Conservation (phyloP, 2,113 vertebrate species). For the human region DNA sequence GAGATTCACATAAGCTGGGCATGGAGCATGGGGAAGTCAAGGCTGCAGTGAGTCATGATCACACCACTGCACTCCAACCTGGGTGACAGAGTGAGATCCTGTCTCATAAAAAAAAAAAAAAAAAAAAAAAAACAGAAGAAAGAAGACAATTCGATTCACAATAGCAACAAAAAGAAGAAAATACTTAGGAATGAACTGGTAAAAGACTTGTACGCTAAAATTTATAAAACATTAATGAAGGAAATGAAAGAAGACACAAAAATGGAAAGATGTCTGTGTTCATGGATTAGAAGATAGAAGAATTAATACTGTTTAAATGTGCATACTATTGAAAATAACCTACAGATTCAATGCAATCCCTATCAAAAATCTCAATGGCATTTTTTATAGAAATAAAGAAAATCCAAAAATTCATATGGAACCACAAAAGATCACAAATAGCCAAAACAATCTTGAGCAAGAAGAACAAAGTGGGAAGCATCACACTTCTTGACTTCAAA, state of each 20-base stretch:
- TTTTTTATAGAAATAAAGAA: background rate
- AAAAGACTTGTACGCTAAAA: background rate
- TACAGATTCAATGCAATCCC: background rate
- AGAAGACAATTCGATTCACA: background rate
- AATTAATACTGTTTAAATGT: background rate
- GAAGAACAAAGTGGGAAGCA: background rate
- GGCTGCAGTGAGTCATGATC: too few relatives aligned
- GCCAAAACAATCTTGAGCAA: background rate
- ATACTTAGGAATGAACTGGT: background rate
- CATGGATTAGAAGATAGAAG: background rate
- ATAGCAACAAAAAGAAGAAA: background rate
- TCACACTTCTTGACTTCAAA: background rate
- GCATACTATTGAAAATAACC: background rate
- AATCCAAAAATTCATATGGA: background rate
- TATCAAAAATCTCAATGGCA: background rate
- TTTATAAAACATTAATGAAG: background rate
- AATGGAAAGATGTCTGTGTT: background rate
- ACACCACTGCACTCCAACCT: too few relatives aligned
- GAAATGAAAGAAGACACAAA: background rate
- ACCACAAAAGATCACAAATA: background rate
- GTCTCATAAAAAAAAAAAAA: background rate
- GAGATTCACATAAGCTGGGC: background rate
- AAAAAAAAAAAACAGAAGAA: background rate
- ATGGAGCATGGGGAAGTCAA: too few relatives aligned
- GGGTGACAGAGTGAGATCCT: too few relatives aligned